These are phyloP conservation scores for Elegia similella DNA, from an alignment of 2,888 invertebrate genomes.

Conservation along the genomic window DNA sequence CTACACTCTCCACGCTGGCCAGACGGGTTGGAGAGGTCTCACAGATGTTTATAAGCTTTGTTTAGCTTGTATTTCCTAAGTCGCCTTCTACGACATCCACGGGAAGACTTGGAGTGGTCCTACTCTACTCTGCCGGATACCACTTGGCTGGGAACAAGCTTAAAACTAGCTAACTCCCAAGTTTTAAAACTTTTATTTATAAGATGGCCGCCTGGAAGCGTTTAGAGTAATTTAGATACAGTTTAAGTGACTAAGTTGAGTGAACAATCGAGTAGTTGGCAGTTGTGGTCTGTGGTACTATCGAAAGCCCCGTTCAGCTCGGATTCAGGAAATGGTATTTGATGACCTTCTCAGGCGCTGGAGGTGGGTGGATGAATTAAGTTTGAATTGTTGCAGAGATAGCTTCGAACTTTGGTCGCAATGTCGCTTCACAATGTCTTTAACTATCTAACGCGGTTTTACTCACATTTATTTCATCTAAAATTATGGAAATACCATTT, in stretches of 20 bases:
- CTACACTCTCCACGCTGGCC: too few species aligned
- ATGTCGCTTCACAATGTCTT: neutral
- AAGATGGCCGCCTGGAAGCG: neutral
- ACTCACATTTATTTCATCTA: too few species aligned
- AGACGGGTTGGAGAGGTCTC: too few species aligned
- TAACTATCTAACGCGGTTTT: too few species aligned
- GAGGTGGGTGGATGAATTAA: neutral
- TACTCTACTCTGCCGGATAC: too few species aligned
- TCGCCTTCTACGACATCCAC: too few species aligned
- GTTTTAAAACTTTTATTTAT: conserved; percentile 4
- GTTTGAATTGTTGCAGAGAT: neutral
- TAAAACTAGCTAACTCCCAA: neutral
- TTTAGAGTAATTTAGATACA: neutral
- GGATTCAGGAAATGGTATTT: conserved; percentile 3
- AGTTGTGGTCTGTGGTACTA: conserved; percentile 1
- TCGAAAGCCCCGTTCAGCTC: neutral
- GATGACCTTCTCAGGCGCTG: neutral
- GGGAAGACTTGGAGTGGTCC: too few species aligned
- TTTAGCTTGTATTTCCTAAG: too few species aligned
- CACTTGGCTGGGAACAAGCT: too few species aligned
- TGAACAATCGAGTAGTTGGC: conserved; percentile 1
- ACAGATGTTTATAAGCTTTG: too few species aligned
- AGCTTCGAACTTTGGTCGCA: neutral
- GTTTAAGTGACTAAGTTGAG: neutral
- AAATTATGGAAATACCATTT: too few species aligned